Conservation (phyloP, 2,888 invertebrate species). For the Netelia inedita region DNA sequence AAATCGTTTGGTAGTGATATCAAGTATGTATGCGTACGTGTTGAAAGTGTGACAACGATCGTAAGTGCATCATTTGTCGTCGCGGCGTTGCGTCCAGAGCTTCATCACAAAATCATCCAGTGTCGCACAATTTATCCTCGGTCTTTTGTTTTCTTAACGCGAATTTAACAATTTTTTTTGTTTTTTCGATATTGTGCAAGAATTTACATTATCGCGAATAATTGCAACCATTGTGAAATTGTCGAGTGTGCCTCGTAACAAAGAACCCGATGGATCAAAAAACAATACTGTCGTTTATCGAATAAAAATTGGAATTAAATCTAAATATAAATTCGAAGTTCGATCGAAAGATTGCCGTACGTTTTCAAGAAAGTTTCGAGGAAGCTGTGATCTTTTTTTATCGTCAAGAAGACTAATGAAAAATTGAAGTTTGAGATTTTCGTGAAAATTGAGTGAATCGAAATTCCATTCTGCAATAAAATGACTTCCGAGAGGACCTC, state of each 20-base stretch:
- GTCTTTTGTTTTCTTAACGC: background rate
- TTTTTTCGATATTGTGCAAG: slow-evolving; percentile 2
- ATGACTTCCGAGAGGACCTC: slow-evolving; percentile 75
- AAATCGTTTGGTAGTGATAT: slow-evolving; percentile 80
- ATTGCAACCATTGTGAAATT: too few relatives aligned
- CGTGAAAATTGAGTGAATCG: slow-evolving; percentile 25
- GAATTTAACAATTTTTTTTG: slow-evolving; percentile 14
- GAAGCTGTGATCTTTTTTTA: too few relatives aligned
- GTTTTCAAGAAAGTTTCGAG: background rate
- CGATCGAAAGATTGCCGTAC: background rate
- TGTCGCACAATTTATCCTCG: background rate
- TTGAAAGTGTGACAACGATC: slow-evolving; percentile 57
- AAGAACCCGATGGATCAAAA: too few relatives aligned
- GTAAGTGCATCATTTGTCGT: slow-evolving; percentile 63
- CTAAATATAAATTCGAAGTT: background rate
- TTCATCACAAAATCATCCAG: slow-evolving; percentile 18
- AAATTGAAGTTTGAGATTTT: background rate
- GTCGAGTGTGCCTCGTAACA: too few relatives aligned
- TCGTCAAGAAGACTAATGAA: too few relatives aligned
- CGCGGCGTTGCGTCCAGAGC: slow-evolving; percentile 49
- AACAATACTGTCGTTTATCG: too few relatives aligned
- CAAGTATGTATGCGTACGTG: slow-evolving; percentile 31
- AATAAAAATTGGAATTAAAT: background rate
- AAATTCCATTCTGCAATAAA: slow-evolving; percentile 76
- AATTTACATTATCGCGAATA: background rate